Base-by-base conservation (phyloP, 2,888 invertebrate species). In the Lasioglossum figueresi region DNA sequence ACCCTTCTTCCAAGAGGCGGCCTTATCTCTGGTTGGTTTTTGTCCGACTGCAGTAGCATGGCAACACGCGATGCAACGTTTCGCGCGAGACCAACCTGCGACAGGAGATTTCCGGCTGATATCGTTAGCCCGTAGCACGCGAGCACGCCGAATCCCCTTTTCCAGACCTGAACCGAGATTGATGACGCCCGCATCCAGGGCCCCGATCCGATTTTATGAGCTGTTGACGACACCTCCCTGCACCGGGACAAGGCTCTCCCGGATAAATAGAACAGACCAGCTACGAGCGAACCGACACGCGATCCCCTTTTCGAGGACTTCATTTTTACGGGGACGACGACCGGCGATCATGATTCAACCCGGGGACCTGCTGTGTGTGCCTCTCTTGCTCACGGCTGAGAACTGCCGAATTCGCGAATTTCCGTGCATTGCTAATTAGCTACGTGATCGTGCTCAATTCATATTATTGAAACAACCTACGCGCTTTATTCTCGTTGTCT, bases 71-170 rank as follows among this genome's bases (percentile, higher is more conserved):
- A 94, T 89, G 91, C 91, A 88, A 90, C 89, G 89, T 92, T 90
- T 92, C 91, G 90, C 92, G 90, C 91, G 91, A 91, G 89, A 91
- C 90, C 91, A 89, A 91, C 90, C 91, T 90, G 92, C 92, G 92
- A 93, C 93, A 92, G 89, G 91, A 94, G 93, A 94, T 94, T 92
- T 89, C 90, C 85, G 88, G 86, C 87, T 88, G 94, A 94, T 94
- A 94, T 91, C 89, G 91, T 85, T 86, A 85, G 86, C 82, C 88
- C 86, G 88, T 86, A 89, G 88, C 93, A 93, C 93, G 91, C 92
- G 90, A 92, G 79, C 91, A 76, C 79, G 59, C 80, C 76, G 79
- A 81, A 76, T 77, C 79, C 82, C 80, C 83, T 31, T 59, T 78
- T 56, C 56, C 82, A 70, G 72, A 76, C 72, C 72, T 71, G 79